A percentile compares a stretch with the other conserved stretches of the same genome.
Conservation (phyloP, 2,888 invertebrate genomes). For the Thumatha senex region DNA sequence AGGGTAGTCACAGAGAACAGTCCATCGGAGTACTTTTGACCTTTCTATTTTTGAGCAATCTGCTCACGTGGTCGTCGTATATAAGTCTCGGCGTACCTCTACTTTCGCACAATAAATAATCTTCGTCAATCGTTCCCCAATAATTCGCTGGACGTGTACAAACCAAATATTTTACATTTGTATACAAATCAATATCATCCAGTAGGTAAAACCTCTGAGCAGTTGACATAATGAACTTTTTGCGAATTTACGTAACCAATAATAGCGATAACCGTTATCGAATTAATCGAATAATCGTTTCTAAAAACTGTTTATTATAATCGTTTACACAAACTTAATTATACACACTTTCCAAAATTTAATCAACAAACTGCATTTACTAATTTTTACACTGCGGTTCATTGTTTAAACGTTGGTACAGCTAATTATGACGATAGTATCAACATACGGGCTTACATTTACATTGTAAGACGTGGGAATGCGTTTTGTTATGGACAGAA, state of each 20-base stretch:
- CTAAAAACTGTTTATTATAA: background rate
- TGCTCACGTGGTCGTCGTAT: too few species aligned
- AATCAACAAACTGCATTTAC: constrained; percentile 23
- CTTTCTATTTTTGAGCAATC: too few species aligned
- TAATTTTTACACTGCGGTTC: constrained; percentile 13
- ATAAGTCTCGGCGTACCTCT: too few species aligned
- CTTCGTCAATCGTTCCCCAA: too few species aligned
- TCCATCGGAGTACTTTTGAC: too few species aligned
- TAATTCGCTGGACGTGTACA: too few species aligned
- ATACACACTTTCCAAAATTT: constrained; percentile 16
- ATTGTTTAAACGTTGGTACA: constrained; percentile 27
- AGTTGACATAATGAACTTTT: background rate
- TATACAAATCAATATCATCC: too few species aligned
- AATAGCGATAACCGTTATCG: background rate
- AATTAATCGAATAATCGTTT: background rate
- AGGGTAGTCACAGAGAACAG: too few species aligned
- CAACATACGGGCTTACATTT: constrained; percentile 38
- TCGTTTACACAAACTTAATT: constrained; percentile 3
- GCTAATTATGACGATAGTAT: constrained; percentile 28
- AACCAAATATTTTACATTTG: too few species aligned
- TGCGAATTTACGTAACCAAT: background rate
- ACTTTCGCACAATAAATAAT: too few species aligned
- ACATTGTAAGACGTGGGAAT: constrained; percentile 31
- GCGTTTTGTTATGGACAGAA: constrained; percentile 27
- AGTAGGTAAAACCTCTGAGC: too few species aligned